A percentile compares a stretch with the other conserved stretches of the same genome.
These are phyloP conservation scores for Drosophila anomelani DNA, from an alignment of 2,888 invertebrate genomes.

Conservation along the genomic window DNA sequence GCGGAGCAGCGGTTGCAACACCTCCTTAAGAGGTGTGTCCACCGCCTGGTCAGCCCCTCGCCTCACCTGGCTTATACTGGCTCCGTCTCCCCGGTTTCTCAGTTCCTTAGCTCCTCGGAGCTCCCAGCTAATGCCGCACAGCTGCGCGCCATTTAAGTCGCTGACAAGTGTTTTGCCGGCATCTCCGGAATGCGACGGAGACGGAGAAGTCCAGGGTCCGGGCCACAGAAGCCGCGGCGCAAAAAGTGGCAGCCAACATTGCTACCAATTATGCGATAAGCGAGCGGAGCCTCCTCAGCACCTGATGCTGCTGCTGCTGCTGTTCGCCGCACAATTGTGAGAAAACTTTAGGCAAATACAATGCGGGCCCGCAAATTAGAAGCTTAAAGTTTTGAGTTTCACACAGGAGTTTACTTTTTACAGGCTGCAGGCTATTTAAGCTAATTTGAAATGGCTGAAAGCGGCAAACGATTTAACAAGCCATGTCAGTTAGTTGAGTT, in stretches of 20 bases:
- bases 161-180: constrained; percentile 79
- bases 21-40: constrained; percentile 74
- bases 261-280: constrained; percentile 78
- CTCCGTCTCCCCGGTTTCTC: background rate
- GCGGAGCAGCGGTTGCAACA: constrained; percentile 48
- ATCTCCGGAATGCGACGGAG: constrained; percentile 69
- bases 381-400: constrained; percentile 34
- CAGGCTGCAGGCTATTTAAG: constrained; percentile 2
- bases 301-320: constrained; percentile 17
- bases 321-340: constrained; percentile 44
- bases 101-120: constrained; percentile 9
- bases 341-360: constrained; percentile 56
- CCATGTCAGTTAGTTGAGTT: too few relatives aligned
- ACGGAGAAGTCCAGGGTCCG: constrained; percentile 21
- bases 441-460: constrained; percentile 7
- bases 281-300: constrained; percentile 43
- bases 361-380: constrained; percentile 24
- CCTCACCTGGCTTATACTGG: background rate
- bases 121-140: constrained; percentile 67
- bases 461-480: constrained; percentile 1
- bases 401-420: background rate
- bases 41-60: constrained; percentile 14
- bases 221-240: constrained; percentile 54
- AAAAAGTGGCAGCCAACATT: constrained; percentile 77
- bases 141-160: constrained; percentile 79